These are phyloP conservation scores for Carlito syrichta DNA, from an alignment of 2,113 vertebrate species.

Conservation along the genomic window DNA sequence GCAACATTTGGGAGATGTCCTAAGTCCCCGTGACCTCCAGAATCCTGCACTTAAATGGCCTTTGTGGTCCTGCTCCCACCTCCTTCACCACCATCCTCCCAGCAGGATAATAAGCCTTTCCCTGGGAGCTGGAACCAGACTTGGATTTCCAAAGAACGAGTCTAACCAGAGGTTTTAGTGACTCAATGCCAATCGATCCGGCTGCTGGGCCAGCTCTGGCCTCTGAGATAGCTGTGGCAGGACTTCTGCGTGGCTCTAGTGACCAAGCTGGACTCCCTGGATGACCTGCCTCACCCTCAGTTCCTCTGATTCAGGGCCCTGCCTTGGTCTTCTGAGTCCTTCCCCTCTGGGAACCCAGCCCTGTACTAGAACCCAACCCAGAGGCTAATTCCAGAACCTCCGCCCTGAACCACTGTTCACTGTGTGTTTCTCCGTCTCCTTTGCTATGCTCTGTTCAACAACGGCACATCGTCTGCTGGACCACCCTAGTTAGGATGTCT, in stretches of 20 bases:
- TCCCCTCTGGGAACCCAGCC: background rate
- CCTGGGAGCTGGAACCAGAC: background rate
- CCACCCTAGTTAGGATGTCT: background rate
- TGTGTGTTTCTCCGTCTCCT: background rate
- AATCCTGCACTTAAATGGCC: background rate
- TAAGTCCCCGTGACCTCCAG: background rate
- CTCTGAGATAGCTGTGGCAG: background rate
- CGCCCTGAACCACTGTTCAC: too few species aligned
- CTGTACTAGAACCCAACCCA: background rate
- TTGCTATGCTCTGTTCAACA: background rate
- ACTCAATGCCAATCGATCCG: background rate
- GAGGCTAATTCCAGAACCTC: background rate
- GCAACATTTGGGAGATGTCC: background rate
- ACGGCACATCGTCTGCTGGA: background rate
- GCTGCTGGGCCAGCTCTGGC: background rate
- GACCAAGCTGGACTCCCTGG: background rate
- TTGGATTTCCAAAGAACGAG: background rate
- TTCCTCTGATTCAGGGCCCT: too few species aligned
- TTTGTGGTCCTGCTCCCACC: background rate
- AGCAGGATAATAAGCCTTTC: background rate
- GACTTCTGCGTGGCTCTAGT: background rate
- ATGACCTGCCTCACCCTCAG: background rate
- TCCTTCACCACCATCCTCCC: background rate
- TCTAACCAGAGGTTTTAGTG: background rate
- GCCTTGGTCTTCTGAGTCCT: background rate